A percentile compares a stretch with the other conserved stretches of the same genome.
Evolutionary conservation across 37 sponge, comb jelly and placozoan species (phyloP).

Genomic region (Trichoplax adhaerens): DNA sequence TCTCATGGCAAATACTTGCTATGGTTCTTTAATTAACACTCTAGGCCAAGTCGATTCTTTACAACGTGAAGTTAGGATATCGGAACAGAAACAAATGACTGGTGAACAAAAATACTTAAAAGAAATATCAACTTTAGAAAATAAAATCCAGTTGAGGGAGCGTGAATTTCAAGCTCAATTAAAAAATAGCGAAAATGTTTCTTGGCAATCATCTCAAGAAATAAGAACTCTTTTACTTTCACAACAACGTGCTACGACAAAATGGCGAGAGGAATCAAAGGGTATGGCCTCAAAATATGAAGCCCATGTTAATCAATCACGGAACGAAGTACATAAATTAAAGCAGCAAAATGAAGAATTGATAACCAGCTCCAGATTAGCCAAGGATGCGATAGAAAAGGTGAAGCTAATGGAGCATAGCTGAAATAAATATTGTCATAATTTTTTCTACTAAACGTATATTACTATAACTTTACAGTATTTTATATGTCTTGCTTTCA

Average conservation of each 20-base stretch:
- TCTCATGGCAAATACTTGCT: too few relatives aligned
- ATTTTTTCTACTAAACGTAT: too few relatives aligned
- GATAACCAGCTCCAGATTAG: too few relatives aligned
- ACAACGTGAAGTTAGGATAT: not conserved
- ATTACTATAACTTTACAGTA: too few relatives aligned
- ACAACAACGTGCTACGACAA: conserved; percentile 1
- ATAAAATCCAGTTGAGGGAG: conserved; percentile 1
- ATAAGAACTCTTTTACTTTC: conserved; percentile 8
- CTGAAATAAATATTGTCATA: too few relatives aligned
- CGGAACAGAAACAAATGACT: conserved; percentile 1
- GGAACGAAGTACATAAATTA: too few relatives aligned
- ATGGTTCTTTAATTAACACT: too few relatives aligned
- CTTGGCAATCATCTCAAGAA: conserved; percentile 3
- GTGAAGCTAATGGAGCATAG: too few relatives aligned
- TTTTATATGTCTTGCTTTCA: too few relatives aligned
- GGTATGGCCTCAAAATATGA: conserved; percentile 46
- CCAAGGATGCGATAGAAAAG: too few relatives aligned
- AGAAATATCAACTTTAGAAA: not conserved
- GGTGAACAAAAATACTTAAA: conserved; percentile 3
- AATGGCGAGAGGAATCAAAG: conserved; percentile 61
- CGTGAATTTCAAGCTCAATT: conserved; percentile 4
- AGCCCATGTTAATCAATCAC: too few relatives aligned
- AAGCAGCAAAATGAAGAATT: too few relatives aligned
- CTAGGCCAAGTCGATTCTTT: not conserved
- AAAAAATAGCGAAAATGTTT: not conserved